Conservation (phyloP, 2,888 invertebrate species). For the Dasypolia templi region DNA sequence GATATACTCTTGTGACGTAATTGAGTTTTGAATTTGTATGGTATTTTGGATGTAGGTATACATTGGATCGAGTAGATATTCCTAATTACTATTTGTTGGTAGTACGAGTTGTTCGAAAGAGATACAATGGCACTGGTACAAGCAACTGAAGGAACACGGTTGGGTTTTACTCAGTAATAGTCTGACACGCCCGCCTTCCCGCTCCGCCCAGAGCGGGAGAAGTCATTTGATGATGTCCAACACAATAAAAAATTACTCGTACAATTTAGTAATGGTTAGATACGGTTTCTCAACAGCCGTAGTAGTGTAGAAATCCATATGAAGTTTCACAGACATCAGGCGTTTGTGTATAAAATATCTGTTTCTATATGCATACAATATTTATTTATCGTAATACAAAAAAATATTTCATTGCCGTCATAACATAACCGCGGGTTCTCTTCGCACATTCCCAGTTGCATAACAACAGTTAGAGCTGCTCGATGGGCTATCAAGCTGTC, state of each 20-base stretch:
- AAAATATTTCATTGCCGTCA: conserved; percentile 45
- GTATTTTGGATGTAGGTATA: no score
- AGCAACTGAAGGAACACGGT: no score
- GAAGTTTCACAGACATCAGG: conserved; percentile 15
- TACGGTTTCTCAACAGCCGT: not conserved
- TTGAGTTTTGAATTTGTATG: conserved; percentile 22
- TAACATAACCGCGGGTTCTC: conserved; percentile 43
- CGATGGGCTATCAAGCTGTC: conserved; percentile 55
- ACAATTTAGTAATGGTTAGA: not conserved
- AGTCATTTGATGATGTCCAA: no score
- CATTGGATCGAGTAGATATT: no score
- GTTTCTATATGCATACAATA: conserved; percentile 8
- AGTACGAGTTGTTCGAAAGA: no score
- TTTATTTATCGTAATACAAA: conserved; percentile 43
- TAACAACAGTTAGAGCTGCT: conserved; percentile 39
- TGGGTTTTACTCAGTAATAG: no score
- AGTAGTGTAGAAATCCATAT: not conserved
- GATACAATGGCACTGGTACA: no score
- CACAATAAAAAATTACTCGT: no score
- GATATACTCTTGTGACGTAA: conserved; percentile 26
- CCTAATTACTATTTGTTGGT: not conserved
- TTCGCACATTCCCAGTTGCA: conserved; percentile 52
- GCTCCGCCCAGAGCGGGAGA: no score
- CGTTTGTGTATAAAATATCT: conserved; percentile 10
- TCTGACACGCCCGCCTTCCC: no score